A percentile compares a stretch with the other conserved stretches of the same genome.
Evolutionary conservation across 2,797 vertebrate species (phyloP).

Genomic region (Eulemur mongoz): DNA sequence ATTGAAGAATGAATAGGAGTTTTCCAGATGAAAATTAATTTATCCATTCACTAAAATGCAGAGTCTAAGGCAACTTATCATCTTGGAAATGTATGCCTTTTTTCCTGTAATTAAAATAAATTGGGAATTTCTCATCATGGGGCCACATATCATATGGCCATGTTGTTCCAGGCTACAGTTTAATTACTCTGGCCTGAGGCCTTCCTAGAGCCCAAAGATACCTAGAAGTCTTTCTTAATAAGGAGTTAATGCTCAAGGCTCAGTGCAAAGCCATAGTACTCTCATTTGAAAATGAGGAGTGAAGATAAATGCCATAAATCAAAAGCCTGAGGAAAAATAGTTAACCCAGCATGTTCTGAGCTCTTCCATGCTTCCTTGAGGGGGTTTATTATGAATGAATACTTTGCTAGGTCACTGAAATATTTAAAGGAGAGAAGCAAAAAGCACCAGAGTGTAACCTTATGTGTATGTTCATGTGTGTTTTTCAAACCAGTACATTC

Average conservation of each 20-base stretch:
- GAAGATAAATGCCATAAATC: conserved; percentile 58
- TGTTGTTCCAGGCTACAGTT: conserved; percentile 65
- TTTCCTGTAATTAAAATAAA: conserved; percentile 70
- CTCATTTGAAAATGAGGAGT: conserved; percentile 67
- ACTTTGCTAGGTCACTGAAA: conserved; percentile 59
- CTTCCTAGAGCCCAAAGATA: conserved; percentile 41
- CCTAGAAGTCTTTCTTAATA: conserved; percentile 72
- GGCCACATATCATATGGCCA: conserved; percentile 12
- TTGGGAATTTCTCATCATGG: conserved; percentile 57
- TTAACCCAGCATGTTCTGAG: conserved; percentile 70
- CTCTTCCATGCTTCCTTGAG: conserved; percentile 55
- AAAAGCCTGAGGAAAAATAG: conserved; percentile 63
- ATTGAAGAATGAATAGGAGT: conserved; percentile 68
- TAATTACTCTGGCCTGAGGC: conserved; percentile 65
- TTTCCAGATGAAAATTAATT: conserved; percentile 47
- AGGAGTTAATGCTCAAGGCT: conserved; percentile 62
- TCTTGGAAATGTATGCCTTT: conserved; percentile 9
- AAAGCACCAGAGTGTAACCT: conserved; percentile 39
- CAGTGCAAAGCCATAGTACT: neutral
- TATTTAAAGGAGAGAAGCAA: conserved; percentile 67
- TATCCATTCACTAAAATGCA: neutral
- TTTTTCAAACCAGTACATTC: conserved; percentile 6
- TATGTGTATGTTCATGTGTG: neutral
- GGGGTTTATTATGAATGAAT: conserved; percentile 64
- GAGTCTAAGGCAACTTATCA: neutral